These are phyloP conservation scores for Willowsia nigromaculata DNA, from an alignment of 2,888 invertebrate species.

Conservation along the genomic window DNA sequence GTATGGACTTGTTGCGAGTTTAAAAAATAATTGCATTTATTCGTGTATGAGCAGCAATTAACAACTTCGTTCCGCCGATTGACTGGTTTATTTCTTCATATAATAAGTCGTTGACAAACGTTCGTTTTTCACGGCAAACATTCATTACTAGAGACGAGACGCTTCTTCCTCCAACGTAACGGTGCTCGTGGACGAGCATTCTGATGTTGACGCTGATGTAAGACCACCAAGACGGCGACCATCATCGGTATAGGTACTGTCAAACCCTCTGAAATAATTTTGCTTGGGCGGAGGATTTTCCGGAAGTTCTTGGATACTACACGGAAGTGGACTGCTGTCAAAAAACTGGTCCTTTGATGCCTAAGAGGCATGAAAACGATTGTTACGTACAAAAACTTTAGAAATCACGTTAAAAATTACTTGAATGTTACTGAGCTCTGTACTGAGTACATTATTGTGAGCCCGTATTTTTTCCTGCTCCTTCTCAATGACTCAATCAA, in stretches of 20 bases:
- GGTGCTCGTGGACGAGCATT: conserved; percentile 54
- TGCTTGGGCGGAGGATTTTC: conserved; percentile 72
- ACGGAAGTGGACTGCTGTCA: conserved; percentile 85
- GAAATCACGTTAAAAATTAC: too few species aligned
- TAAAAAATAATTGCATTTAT: too few species aligned
- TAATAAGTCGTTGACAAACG: too few species aligned
- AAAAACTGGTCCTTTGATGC: conserved; percentile 89
- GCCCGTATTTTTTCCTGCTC: neutral
- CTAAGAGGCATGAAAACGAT: conserved; percentile 81
- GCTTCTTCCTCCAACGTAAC: conserved; percentile 40
- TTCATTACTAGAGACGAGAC: neutral
- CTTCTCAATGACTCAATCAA: neutral
- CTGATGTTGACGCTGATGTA: conserved; percentile 52
- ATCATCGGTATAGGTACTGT: conserved; percentile 54
- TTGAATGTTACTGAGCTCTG: too few species aligned
- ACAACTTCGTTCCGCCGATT: too few species aligned
- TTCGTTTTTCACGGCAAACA: too few species aligned
- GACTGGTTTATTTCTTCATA: too few species aligned
- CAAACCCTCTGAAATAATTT: conserved; percentile 70
- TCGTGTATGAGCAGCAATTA: too few species aligned
- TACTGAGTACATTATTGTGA: too few species aligned
- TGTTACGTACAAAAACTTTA: conserved; percentile 5
- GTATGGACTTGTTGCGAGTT: too few species aligned
- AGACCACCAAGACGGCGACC: conserved; percentile 8
- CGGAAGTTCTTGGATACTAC: conserved; percentile 85